Conservation (phyloP, 2,797 vertebrate genomes). For the Hybognathus amarus region DNA sequence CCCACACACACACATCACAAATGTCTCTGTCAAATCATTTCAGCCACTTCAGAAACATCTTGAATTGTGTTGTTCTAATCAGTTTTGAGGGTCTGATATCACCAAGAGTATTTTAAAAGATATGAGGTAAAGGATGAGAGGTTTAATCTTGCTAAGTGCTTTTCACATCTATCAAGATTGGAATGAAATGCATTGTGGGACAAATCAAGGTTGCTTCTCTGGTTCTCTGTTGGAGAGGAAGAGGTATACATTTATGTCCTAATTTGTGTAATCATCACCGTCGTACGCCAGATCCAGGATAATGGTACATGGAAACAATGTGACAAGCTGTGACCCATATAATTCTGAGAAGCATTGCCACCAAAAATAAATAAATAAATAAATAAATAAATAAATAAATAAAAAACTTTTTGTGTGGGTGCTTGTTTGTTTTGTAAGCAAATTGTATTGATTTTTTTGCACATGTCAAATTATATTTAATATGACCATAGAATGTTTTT, state of each 20-base stretch:
- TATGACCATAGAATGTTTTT: background rate
- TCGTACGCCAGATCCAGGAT: background rate
- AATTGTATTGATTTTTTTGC: background rate
- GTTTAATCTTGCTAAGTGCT: background rate
- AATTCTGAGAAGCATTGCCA: background rate
- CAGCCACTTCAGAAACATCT: background rate
- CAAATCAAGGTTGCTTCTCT: background rate
- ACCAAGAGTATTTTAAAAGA: background rate
- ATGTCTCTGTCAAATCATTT: background rate
- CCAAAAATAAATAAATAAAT: background rate
- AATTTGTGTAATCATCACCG: background rate
- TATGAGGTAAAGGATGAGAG: background rate
- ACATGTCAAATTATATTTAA: background rate
- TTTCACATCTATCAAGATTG: background rate
- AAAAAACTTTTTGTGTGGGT: background rate
- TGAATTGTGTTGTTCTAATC: background rate
- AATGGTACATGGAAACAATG: background rate
- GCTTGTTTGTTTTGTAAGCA: background rate
- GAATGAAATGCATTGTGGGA: background rate
- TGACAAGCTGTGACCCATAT: background rate
- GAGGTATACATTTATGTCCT: background rate
- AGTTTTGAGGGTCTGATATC: slow-evolving; percentile 12
- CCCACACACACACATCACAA: background rate
- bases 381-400: background rate
- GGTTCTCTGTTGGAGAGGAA: background rate